Base-by-base conservation (phyloP, 2,113 vertebrate species). In the Coregonus clupeaformis region DNA sequence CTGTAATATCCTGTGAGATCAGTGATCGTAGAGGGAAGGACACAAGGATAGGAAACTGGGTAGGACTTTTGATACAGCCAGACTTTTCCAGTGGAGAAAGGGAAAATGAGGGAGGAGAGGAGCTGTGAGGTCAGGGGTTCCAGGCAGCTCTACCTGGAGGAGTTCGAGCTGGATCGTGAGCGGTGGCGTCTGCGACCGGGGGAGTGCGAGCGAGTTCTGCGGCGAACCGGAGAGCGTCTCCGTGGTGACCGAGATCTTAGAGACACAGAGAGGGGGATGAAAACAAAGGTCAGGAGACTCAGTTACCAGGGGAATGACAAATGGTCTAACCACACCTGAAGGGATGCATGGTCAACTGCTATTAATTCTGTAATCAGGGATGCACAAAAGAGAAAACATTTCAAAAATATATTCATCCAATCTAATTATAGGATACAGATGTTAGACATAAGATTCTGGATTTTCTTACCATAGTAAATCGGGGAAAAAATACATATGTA, bases 111-210 rank as follows among this genome's bases (percentile, higher is more conserved):
- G 42, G 2, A 25, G 25, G 13, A 0, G 12, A n/a, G 3, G 4
- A 25, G 16, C 12, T 0, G 14, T 68, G 57, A 74, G 74, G 59
- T 24, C 18, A n/a, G 45, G 57, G n/a, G 22, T 3, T 20, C 55
- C n/a, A 24, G 6, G 16, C 20, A n/a, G 60, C 24, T 90, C 87
- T 96, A 98, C 89, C 96, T 94, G 0, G 97, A 98, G 20, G 96
- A 98, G 90, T 98, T 97, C 22, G 96, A 97, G 85, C 97, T 97
- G 86, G 96, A 98, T 22, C 96, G 94, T 27, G 96, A 97, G 71
- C 95, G 89, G 42, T 98, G 97, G 49, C 96, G 96, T 20, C 96
- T 92, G 45, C 96, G 94, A 0, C 95, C 96, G 0, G 96, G 95
- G 1, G 95, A 95, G 3, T 94, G 89, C 20, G 96, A 98, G 0